Conservation (phyloP, 2,888 invertebrate species). For the Volucella bombylans region DNA sequence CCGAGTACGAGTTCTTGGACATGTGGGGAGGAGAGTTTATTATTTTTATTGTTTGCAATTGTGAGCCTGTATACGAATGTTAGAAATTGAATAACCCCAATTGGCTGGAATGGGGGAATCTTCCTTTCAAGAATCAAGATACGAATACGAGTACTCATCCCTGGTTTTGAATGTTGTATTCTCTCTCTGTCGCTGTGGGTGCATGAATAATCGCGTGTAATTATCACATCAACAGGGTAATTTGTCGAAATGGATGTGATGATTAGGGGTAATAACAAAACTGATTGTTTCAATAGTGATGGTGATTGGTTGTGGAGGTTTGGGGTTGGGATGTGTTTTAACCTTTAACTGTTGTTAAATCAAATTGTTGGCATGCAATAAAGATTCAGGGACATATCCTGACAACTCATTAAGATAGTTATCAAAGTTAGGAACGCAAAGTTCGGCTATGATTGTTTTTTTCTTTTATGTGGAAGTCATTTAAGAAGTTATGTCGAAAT, state of each 20-base stretch:
- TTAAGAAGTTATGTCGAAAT: no score
- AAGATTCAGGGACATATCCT: constrained; percentile 28
- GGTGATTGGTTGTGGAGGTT: neutral
- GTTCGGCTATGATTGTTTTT: neutral
- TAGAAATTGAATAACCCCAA: neutral
- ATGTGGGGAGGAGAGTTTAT: constrained; percentile 16
- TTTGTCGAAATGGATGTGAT: constrained; percentile 70
- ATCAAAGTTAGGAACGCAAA: constrained; percentile 45
- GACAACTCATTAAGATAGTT: constrained; percentile 38
- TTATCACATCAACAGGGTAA: constrained; percentile 73
- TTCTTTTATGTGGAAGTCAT: no score
- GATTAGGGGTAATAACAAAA: constrained; percentile 63
- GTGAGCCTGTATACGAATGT: neutral
- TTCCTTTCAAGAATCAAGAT: constrained; percentile 18
- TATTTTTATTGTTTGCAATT: constrained; percentile 53
- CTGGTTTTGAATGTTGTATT: constrained; percentile 35
- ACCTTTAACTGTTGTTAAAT: neutral
- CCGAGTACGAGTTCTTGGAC: constrained; percentile 4
- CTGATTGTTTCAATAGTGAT: constrained; percentile 63
- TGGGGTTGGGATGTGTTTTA: neutral
- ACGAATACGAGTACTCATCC: constrained; percentile 5
- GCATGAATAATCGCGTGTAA: constrained; percentile 70
- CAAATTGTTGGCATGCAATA: constrained; percentile 22
- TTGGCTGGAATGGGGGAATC: constrained; percentile 7
- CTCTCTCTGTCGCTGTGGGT: constrained; percentile 3